phyloP scores from a whole-genome alignment of 2,113 vertebrate species.

The Hypomesus transpacificus region DNA sequence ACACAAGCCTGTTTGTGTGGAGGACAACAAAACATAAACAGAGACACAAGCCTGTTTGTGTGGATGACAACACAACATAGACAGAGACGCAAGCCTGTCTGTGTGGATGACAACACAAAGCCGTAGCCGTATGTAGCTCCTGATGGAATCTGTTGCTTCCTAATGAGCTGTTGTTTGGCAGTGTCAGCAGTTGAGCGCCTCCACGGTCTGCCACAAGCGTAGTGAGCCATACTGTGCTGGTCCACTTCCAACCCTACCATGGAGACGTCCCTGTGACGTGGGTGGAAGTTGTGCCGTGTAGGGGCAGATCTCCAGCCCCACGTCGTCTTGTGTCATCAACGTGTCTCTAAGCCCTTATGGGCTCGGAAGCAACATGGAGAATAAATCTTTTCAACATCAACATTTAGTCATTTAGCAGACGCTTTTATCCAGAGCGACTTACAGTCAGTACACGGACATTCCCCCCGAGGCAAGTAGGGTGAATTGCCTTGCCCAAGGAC shows the following conservation, averaged over 20 bases:
- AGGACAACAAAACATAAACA: too few species aligned
- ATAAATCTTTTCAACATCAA: background rate
- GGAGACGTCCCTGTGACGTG: background rate
- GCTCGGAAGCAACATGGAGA: constrained; percentile 15
- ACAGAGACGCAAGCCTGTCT: constrained; percentile 14
- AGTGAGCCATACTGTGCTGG: background rate
- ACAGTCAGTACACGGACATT: too few species aligned
- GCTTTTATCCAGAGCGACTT: too few species aligned
- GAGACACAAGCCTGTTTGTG: too few species aligned
- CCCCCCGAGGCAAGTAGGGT: too few species aligned
- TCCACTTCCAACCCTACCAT: background rate
- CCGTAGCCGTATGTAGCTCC: constrained; percentile 20
- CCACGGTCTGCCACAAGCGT: background rate
- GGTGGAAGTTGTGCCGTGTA: background rate
- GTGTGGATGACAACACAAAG: constrained; percentile 29
- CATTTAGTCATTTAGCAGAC: too few species aligned
- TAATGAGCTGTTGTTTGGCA: constrained; percentile 49
- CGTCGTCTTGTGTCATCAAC: constrained; percentile 32
- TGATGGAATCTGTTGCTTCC: constrained; percentile 31
- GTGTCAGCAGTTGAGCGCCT: constrained; percentile 28
- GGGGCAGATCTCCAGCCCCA: background rate
- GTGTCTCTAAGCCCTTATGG: constrained; percentile 24
- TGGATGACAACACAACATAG: background rate
- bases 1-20: too few species aligned
- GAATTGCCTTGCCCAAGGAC: too few species aligned